A percentile compares a stretch with the other conserved stretches of the same genome.
These are phyloP conservation scores for Colinus virginianus DNA, from an alignment of 2,113 vertebrate species.

Conservation along the genomic window DNA sequence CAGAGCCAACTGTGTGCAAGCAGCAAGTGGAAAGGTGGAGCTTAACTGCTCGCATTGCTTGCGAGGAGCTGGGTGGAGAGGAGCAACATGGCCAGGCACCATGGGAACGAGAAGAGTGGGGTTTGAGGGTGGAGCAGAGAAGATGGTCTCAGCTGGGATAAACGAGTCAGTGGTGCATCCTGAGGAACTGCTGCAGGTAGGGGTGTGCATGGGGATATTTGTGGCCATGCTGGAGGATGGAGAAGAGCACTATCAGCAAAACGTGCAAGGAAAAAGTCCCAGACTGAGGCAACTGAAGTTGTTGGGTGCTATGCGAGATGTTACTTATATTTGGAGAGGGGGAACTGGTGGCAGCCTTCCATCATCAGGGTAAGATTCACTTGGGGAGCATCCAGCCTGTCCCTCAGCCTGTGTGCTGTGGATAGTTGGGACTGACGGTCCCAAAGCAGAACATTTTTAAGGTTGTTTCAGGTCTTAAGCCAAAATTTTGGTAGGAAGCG, in stretches of 20 bases:
- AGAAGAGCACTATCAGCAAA: not conserved
- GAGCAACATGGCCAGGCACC: not conserved
- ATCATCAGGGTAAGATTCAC: accelerated
- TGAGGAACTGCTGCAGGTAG: not conserved
- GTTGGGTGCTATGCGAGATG: not conserved
- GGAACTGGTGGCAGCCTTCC: not conserved
- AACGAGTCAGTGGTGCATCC: not conserved
- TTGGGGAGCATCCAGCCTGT: not conserved
- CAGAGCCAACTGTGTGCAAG: not conserved
- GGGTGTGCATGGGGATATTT: not conserved
- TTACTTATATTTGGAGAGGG: not conserved
- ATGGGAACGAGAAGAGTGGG: not conserved
- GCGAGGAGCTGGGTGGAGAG: not conserved
- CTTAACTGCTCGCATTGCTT: not conserved
- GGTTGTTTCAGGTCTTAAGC: not conserved
- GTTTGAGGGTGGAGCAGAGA: not conserved
- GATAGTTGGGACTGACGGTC: not conserved
- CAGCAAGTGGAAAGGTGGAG: not conserved
- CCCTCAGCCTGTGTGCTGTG: accelerated
- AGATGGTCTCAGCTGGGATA: not conserved
- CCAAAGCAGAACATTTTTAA: not conserved
- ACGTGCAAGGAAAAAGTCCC: not conserved
- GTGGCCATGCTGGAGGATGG: not conserved
- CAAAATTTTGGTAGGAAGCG: not conserved
- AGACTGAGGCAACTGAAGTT: not conserved